These are phyloP conservation scores for Coccyzus lansbergi DNA, from an alignment of 2,797 vertebrate genomes.

Conservation along the genomic window DNA sequence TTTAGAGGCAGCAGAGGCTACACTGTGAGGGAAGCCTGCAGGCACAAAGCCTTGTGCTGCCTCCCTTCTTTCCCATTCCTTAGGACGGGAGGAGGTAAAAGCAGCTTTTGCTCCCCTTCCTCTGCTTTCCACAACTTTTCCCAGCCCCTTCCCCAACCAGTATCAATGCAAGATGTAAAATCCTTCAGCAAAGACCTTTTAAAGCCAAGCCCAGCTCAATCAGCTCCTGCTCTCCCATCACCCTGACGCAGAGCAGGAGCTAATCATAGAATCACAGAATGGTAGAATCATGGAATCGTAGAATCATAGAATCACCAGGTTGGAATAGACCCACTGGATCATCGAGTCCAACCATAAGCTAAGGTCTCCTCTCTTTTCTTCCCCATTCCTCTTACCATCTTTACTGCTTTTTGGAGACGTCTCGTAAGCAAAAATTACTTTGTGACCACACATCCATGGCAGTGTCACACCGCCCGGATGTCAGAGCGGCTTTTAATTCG, in stretches of 20 bases:
- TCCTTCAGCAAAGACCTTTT: not conserved
- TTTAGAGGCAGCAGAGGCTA: not conserved
- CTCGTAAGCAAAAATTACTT: rapidly evolving
- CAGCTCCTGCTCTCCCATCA: not conserved
- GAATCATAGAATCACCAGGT: no score
- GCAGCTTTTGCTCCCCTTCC: not conserved
- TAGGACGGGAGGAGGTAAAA: not conserved
- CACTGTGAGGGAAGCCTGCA: no score
- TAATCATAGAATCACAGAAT: no score
- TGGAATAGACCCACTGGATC: no score
- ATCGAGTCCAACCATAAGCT: no score
- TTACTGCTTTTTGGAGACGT: rapidly evolving
- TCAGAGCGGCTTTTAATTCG: not conserved
- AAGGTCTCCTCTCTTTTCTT: not conserved
- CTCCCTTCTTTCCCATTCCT: not conserved
- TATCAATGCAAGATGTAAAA: not conserved
- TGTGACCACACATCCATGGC: rapidly evolving
- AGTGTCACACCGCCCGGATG: rapidly evolving
- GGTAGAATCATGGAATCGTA: no score
- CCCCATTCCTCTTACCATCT: not conserved
- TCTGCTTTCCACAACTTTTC: not conserved
- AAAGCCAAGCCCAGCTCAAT: not conserved
- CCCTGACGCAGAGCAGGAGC: not conserved
- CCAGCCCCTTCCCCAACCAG: not conserved
- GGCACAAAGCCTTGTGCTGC: rapidly evolving